These are phyloP conservation scores for Eristalis intricaria DNA, from an alignment of 2,888 invertebrate species.

Conservation along the genomic window DNA sequence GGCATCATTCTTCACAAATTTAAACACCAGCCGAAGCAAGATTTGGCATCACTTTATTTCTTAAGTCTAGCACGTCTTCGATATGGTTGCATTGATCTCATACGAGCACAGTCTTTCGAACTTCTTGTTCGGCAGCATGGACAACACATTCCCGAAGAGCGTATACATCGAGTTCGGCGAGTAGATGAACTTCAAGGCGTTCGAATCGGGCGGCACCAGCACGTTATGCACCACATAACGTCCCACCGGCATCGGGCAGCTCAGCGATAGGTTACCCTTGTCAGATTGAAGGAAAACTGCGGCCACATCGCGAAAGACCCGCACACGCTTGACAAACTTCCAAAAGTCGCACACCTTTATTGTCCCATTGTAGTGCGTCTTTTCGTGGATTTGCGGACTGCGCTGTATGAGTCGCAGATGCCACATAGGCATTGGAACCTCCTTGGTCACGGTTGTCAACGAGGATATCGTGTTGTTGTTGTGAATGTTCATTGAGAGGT, in stretches of 20 bases:
- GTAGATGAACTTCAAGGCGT: constrained; percentile 76
- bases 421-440: constrained; percentile 75
- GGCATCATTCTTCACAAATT: too few relatives aligned
- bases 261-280: constrained; percentile 76
- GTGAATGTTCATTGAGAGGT: constrained; percentile 70
- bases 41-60: constrained; percentile 16
- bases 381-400: constrained; percentile 30
- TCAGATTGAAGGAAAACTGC: constrained; percentile 73
- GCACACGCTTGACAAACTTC: constrained; percentile 74
- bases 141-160: constrained; percentile 74
- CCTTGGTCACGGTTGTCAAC: constrained; percentile 73
- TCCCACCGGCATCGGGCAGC: constrained; percentile 75
- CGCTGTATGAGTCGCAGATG: constrained; percentile 74
- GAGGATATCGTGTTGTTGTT: constrained; percentile 75
- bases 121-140: constrained; percentile 71
- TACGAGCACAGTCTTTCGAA: constrained; percentile 72
- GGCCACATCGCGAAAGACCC: constrained; percentile 75
- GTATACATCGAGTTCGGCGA: constrained; percentile 75
- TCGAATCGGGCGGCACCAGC: constrained; percentile 75
- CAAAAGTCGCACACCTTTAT: constrained; percentile 76
- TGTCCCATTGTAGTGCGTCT: constrained; percentile 74
- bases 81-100: constrained; percentile 76
- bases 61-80: constrained; percentile 74
- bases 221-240: constrained; percentile 75
- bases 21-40: not conserved